Evolutionary conservation across 2,888 invertebrate species (phyloP).

Genomic region (Operophtera brumata): DNA sequence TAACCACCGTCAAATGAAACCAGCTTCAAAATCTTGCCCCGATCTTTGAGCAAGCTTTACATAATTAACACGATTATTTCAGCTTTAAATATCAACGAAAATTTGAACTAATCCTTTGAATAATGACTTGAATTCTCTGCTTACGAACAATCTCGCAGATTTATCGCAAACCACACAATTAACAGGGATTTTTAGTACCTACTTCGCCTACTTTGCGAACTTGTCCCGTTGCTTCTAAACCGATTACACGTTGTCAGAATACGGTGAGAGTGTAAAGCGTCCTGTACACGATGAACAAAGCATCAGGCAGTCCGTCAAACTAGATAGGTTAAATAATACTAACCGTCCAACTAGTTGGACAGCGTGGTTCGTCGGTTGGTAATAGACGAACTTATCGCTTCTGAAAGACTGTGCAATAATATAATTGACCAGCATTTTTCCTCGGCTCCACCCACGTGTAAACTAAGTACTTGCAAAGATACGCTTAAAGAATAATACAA

Average conservation of each 20-base stretch:
- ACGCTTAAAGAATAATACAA: too few relatives aligned
- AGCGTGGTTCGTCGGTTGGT: too few relatives aligned
- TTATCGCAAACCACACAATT: constrained; percentile 5
- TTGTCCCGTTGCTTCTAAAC: not conserved
- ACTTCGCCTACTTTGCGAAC: not conserved
- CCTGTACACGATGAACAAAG: not conserved
- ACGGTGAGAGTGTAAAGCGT: constrained; percentile 3
- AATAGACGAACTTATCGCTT: too few relatives aligned
- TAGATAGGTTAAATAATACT: too few relatives aligned
- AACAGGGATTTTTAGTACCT: not conserved
- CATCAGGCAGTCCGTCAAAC: too few relatives aligned
- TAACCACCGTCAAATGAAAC: too few relatives aligned
- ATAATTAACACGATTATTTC: constrained; percentile 1
- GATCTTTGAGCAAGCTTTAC: not conserved
- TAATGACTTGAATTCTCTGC: constrained; percentile 4
- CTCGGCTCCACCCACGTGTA: too few relatives aligned
- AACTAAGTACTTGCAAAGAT: too few relatives aligned
- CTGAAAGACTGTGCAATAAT: too few relatives aligned
- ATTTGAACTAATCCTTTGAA: constrained; percentile 9
- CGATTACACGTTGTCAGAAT: constrained; percentile 10
- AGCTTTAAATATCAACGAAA: constrained; percentile 7
- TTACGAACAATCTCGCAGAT: constrained; percentile 5
- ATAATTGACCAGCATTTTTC: too few relatives aligned
- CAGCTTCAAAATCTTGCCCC: not conserved
- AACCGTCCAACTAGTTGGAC: too few relatives aligned